Base-by-base conservation (phyloP, 1,140 invertebrate species). In the Hestina assimilis region DNA sequence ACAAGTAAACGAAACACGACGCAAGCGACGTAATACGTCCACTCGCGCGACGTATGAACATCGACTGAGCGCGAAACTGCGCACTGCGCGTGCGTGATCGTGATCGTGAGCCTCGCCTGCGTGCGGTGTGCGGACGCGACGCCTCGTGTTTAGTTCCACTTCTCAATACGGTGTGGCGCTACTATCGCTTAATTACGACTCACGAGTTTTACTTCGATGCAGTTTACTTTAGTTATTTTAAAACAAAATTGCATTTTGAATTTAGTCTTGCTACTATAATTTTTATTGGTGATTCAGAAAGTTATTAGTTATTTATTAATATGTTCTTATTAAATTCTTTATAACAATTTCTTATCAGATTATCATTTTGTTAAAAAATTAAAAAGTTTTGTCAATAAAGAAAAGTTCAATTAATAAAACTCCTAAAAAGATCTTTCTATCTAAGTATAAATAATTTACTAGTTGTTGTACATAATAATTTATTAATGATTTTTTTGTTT, bases 101-200 rank as follows among this genome's bases (percentile, higher is more conserved):
- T 47, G 46, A 54, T 54, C 26, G 29, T 42, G 24, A 26, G 6
- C n/a, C 24, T 23, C 21, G 21, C 21, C n/a, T 23, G 21, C 21
- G 21, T 23, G 21, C 21, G 21, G 3, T 3, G 21, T 23, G 21
- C 33, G 14, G 14, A 48, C 48, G 57, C 59, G 55, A 41, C 56
- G 48, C 62, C 54, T 46, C 54, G 38, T 55, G 48, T 48, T 21
- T 69, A 68, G 64, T 82, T 72, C 63, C 29, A 62, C 73, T 71
- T 47, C 72, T 72, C 66, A 66, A 59, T 74, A 63, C 72, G 50
- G 64, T 66, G 72, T 79, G 78, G 78, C 79, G 75, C 63, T 74
- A 69, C 58, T 52, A 45, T 43, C 40, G 59, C 20, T 59, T 59
- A 21, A 51, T 59, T 63, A 19, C 17, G 12, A 14, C 6, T 43